Evolutionary conservation across 2,797 vertebrate species (phyloP).

Genomic region (Xenops minutus): DNA sequence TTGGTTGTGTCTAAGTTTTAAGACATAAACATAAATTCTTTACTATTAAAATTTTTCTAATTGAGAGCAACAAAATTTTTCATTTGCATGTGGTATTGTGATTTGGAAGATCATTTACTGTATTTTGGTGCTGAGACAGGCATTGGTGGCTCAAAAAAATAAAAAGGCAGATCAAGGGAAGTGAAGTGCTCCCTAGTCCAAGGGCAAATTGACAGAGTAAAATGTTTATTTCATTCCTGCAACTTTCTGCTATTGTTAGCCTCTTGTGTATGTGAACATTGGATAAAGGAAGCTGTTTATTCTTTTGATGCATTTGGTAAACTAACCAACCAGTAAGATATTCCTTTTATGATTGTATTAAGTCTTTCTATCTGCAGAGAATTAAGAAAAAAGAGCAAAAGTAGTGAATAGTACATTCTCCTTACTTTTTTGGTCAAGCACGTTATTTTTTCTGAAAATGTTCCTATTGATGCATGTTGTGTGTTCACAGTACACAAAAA

Average conservation of each 20-base stretch:
- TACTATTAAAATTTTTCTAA: not conserved
- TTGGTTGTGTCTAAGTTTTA: not conserved
- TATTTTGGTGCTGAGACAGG: not conserved
- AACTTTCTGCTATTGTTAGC: not conserved
- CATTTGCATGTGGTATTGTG: not conserved
- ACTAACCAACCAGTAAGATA: not conserved
- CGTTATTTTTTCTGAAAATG: not conserved
- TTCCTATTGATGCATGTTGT: not conserved
- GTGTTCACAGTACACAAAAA: not conserved
- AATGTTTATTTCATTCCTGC: not conserved
- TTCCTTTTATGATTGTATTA: not conserved
- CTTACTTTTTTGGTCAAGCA: not conserved
- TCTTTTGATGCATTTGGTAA: constrained; percentile 8
- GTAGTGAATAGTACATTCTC: not conserved
- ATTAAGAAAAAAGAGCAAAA: not conserved
- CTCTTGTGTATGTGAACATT: not conserved
- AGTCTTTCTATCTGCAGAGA: not conserved
- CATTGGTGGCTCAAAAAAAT: not conserved
- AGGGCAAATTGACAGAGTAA: not conserved
- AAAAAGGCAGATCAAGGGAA: not conserved
- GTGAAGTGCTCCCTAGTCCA: not conserved
- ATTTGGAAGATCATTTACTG: not conserved
- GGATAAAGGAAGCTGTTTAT: not conserved
- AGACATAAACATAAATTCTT: not conserved
- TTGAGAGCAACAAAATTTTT: not conserved